Base-by-base conservation (phyloP, 2,888 invertebrate genomes). In the Drosophila macrothrix region DNA sequence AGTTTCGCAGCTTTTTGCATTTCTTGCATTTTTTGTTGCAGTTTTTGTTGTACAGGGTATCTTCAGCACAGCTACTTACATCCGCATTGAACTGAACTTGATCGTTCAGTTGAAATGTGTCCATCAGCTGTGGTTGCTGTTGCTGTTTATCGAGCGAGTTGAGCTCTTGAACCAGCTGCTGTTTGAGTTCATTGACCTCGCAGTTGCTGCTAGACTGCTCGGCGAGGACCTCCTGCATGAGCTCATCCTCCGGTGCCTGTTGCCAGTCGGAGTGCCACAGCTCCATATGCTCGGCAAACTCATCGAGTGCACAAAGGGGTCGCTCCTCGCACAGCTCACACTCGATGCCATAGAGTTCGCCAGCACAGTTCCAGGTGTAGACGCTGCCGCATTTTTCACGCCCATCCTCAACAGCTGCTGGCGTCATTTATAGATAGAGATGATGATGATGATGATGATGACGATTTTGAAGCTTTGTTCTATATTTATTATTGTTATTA, bases 271-370 rank as follows among this genome's bases (percentile, higher is more conserved):
- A 80, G 49, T 92, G 92, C 91, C 92, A 92, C 9, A 90, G 63
- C 14, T 91, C 83, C 92, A 92, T 92, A 33, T 92, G 92, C 62
- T 90, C 84, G 1, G 90, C 80, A 50, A 91, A 92, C 35, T 92
- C 92, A 29, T 84, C 64, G 7, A 92, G 72, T 1, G 91, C 83
- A 41, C 91, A 92, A 1, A 92, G 68, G 0, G 91, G 90, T 0
- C 81, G 83, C 70, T 92, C 91, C 65, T 91, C 92, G 77, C 92
- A 92, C 16, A 92, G 78, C 28, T 81, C 78, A 70, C 92, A 92
- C 79, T 91, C 92, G 43, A 92, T 82, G 31, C 85, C 91, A 67
- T 88, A 92, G 10, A 86, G 76, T 59, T 92, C 90, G 4, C 83
- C 90, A 12, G 82, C 91, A 74, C 91, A 91, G 59, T 89, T 83